Evolutionary conservation across 2,888 invertebrate species (phyloP).

Genomic region (Anthophora plumipes): DNA sequence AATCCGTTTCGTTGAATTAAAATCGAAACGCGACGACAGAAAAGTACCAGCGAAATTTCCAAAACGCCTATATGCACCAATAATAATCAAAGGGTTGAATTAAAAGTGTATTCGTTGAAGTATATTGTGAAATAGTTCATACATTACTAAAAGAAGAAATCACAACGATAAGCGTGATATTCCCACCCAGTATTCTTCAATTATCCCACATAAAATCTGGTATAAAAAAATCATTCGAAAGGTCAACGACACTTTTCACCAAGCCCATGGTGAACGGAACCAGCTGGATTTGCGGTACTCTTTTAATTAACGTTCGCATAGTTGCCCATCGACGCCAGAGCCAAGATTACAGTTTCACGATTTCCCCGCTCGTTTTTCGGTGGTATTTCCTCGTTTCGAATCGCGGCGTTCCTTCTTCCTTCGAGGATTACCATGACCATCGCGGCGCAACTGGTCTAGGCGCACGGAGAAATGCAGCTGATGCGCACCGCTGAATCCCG

Average conservation of each 20-base stretch:
- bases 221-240: slow-evolving; percentile 6
- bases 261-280: neutral
- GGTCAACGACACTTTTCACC: slow-evolving; percentile 27
- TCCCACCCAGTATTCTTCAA: no score
- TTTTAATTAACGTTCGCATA: slow-evolving; percentile 32
- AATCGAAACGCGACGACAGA: no score
- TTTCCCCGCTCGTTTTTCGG: slow-evolving; percentile 13
- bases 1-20: no score
- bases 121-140: no score
- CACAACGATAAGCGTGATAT: no score
- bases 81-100: no score
- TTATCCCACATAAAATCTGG: neutral
- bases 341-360: neutral
- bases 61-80: no score
- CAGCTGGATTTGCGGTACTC: slow-evolving; percentile 17
- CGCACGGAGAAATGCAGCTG: slow-evolving; percentile 79
- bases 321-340: slow-evolving; percentile 7
- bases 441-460: slow-evolving; percentile 76
- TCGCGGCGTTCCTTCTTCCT: slow-evolving; percentile 51
- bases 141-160: no score
- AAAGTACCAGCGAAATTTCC: no score
- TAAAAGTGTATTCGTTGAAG: no score
- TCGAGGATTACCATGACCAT: slow-evolving; percentile 78
- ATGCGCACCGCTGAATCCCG: slow-evolving; percentile 84
- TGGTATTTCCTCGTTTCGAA: slow-evolving; percentile 48